Base-by-base conservation (phyloP, 1,140 invertebrate species). In the Cherax destructor region DNA sequence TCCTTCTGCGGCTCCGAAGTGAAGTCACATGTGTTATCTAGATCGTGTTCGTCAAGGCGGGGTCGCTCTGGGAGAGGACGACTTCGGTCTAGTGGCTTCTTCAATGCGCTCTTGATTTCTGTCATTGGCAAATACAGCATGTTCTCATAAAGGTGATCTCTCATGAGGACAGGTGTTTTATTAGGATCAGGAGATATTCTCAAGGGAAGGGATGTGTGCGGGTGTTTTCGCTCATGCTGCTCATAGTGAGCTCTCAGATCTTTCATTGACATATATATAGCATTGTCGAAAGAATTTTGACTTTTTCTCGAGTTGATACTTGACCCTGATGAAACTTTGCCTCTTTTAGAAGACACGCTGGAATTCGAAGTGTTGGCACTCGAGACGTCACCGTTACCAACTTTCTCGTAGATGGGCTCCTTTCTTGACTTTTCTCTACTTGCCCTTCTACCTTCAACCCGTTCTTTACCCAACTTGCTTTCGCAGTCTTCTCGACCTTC, bases 51-150 rank as follows among this genome's bases (percentile, higher is more conserved):
- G 47, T 92, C 84, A 47, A 83, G 56, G 69, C 52, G 47, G 5
- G 88, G 88, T 21, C 79, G 84, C 13, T 85, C 91, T 50, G 88
- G 90, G 1, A 89, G 65, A 18, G 86, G 91, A 13, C 91, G 87
- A 56, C 30, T 83, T 72, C 41, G 41, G n/a, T 87, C 83, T n/a
- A 81, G 21, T 9, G 52, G 56, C 18, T 80, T 84, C 59, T 79
- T 91, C 13, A 78, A 11, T 9, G 47, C 61, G 83, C 56, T 80
- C 49, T 85, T 84, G 9, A 91, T 74, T 47, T 91, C 90, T 1
- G 86, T 91, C 92, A 93, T 93, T 41, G 92, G 87, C 24, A 93
- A 77, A 86, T 93, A 93, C 0, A 93, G 81, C 69, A 91, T 77
- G 83, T 93, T 93, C 24, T 93, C 92, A 81, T 85, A 93, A 7